Base-by-base conservation (phyloP, 2,797 vertebrate species). In the Phaenicophaeus curvirostris region DNA sequence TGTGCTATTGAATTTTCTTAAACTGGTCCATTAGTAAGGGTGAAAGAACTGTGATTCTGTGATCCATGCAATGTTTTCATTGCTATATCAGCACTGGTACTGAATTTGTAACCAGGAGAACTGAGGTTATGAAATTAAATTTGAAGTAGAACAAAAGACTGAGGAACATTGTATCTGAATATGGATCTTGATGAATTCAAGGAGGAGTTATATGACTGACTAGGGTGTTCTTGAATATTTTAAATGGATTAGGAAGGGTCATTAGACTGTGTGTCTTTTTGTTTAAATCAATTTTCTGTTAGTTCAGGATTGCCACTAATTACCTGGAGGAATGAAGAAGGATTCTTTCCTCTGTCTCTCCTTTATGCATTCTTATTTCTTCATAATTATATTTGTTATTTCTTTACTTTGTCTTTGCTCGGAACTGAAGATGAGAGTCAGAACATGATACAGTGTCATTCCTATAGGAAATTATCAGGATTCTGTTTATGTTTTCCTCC, bases 11-110 rank as follows among this genome's bases (percentile, higher is more conserved):
- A 86, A 85, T 66, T 62, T 68, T 67, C 58, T 75, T 87, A 82
- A 94, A 53, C 10, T 11, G 85, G 95, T 83, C 72, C 91, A 87
- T 88, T 94, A 90, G 83, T 89, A 89, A 66, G 48, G 48, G 33
- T 82, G 55, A 63, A 71, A 81, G 55, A 73, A 85, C 58, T 81
- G 27, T 65, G 42, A 27, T 35, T 79, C 73, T 75, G 81, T 72
- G 69, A 55, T 89, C 50, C 50, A 4, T 35, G 80, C 59, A 58
- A 27, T 77, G 65, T 80, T 92, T 89, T 57, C n/a, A 42, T 20
- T 66, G 23, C n/a, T 39, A 5, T 42, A 41, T 55, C 77, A 82
- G 28, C 37, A 21, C 35, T 1, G 2, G 23, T 62, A 16, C 63
- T 53, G 61, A 59, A 44, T 80, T 66, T 63, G 25, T 55, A 67